Conservation (phyloP, 2,888 invertebrate species). For the Cheilosia vulpina region DNA sequence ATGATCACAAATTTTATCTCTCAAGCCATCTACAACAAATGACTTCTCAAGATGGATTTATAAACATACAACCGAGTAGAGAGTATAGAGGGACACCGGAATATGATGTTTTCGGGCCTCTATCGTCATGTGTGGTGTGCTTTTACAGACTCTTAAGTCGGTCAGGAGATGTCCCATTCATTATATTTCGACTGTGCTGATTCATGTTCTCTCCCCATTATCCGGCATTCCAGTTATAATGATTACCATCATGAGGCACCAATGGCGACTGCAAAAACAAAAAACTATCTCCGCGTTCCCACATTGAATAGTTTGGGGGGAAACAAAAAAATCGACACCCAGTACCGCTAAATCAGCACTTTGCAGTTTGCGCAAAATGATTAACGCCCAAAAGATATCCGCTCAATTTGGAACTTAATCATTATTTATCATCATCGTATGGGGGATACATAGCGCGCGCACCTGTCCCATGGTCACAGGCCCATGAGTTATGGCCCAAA, state of each 20-base stretch:
- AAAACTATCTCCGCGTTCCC: slow-evolving; percentile 31
- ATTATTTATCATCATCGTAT: slow-evolving; percentile 69
- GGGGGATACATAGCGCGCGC: slow-evolving; percentile 45
- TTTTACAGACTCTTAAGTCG: slow-evolving; percentile 48
- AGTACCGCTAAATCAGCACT: slow-evolving; percentile 56
- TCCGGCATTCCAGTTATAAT: slow-evolving; percentile 61
- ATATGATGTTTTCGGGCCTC: slow-evolving; percentile 42
- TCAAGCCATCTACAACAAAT: slow-evolving; percentile 25
- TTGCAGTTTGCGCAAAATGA: slow-evolving; percentile 32
- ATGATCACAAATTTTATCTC: slow-evolving; percentile 31
- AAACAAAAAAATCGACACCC: slow-evolving; percentile 19
- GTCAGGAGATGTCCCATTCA: slow-evolving; percentile 60
- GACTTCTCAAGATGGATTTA: slow-evolving; percentile 25
- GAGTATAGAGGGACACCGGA: slow-evolving; percentile 23
- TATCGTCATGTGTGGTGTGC: slow-evolving; percentile 1
- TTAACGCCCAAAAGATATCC: slow-evolving; percentile 72
- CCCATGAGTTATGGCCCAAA: slow-evolving; percentile 71
- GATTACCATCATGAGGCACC: slow-evolving; percentile 47
- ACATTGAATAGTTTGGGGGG: slow-evolving; percentile 10
- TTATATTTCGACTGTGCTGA: slow-evolving; percentile 38
- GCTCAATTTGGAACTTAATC: slow-evolving; percentile 71
- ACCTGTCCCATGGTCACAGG: slow-evolving; percentile 42
- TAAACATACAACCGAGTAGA: slow-evolving; percentile 12
- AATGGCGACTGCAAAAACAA: slow-evolving; percentile 8
- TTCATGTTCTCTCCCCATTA: slow-evolving; percentile 42